Evolutionary conservation across 2,113 vertebrate genomes (phyloP).

Genomic region (Sprattus sprattus): DNA sequence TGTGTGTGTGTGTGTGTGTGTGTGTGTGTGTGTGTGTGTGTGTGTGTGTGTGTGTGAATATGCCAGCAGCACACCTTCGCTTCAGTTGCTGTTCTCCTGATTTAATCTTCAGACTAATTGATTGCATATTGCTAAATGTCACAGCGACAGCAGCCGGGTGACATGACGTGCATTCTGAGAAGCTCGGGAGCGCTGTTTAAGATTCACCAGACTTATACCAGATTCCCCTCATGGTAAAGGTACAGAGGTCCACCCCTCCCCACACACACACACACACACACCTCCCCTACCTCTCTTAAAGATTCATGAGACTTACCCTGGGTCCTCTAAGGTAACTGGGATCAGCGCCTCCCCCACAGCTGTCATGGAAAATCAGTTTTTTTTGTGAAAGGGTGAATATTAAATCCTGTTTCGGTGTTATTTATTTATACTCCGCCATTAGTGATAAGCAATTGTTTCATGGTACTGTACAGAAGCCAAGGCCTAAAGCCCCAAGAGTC

Average conservation of each 20-base stretch:
- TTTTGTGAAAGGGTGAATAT: background rate
- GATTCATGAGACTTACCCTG: background rate
- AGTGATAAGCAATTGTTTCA: background rate
- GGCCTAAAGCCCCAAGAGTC: background rate
- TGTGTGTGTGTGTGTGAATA: slow-evolving; percentile 1
- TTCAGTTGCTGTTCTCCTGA: background rate
- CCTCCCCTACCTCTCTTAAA: background rate
- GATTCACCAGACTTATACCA: background rate
- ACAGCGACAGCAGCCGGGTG: background rate
- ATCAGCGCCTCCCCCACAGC: background rate
- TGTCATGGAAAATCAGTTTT: background rate
- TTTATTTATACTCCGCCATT: background rate
- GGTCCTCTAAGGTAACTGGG: background rate
- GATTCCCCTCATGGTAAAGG: background rate
- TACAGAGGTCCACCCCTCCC: background rate
- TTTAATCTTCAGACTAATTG: slow-evolving; percentile 14
- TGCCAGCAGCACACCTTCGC: background rate
- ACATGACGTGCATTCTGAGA: background rate
- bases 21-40: background rate
- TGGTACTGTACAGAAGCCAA: background rate
- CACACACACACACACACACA: background rate
- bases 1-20: slow-evolving; percentile 7
- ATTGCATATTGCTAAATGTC: slow-evolving; percentile 7
- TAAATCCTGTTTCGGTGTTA: background rate
- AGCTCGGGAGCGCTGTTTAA: background rate